phyloP scores from a whole-genome alignment of 2,797 vertebrate species.

The Malurus splendens region DNA sequence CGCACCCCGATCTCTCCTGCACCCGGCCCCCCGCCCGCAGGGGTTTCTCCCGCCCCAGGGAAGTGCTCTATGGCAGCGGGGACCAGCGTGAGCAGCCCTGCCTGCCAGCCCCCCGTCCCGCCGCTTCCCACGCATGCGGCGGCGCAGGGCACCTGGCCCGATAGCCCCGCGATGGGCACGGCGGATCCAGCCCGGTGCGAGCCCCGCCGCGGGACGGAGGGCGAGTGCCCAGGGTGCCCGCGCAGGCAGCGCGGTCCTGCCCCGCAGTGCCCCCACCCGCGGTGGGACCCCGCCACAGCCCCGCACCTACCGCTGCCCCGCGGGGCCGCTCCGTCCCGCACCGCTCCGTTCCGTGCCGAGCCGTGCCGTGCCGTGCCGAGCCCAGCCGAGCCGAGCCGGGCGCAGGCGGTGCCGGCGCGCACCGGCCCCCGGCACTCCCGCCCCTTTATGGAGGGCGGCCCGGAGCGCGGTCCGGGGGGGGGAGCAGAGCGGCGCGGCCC shows the following conservation, averaged over 20 bases:
- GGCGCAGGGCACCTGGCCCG: neutral
- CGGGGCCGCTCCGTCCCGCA: neutral
- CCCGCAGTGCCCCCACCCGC: neutral
- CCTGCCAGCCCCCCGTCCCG: too few species aligned
- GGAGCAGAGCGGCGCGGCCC: neutral
- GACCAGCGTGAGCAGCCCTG: neutral
- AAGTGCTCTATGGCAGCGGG: neutral
- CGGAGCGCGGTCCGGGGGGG: neutral
- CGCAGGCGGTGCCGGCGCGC: slow-evolving; percentile 3
- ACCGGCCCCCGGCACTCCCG: slow-evolving; percentile 26
- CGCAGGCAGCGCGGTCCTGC: neutral
- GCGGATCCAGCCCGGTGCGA: neutral
- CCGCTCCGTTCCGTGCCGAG: neutral
- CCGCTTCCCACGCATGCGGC: neutral
- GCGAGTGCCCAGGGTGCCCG: neutral
- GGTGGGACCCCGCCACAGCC: neutral
- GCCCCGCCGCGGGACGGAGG: neutral
- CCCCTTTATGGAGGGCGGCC: slow-evolving; percentile 51
- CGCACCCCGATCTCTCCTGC: neutral
- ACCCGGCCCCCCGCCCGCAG: neutral
- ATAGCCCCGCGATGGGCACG: neutral
- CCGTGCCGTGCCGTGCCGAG: neutral
- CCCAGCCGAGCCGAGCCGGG: neutral
- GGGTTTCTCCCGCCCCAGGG: neutral
- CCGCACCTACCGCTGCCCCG: neutral